Evolutionary conservation across 1,140 invertebrate species (phyloP).

Genomic region (Sitodiplosis mosellana): DNA sequence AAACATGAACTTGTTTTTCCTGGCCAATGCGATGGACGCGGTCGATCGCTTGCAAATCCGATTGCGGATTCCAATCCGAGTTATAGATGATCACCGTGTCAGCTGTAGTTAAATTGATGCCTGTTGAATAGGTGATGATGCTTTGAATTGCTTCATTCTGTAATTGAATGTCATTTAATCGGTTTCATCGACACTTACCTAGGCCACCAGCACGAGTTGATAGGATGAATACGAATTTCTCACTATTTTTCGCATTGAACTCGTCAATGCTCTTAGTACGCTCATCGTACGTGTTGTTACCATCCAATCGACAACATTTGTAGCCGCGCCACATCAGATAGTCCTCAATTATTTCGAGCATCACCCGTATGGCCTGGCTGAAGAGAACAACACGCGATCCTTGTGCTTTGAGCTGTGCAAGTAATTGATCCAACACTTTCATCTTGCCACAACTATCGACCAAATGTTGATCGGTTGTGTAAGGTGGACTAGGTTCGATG

Average conservation of each 20-base stretch:
- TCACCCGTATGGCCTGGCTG: conserved; percentile 78
- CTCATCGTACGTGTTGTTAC: conserved; percentile 56
- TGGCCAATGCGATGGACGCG: conserved; percentile 87
- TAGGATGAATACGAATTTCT: conserved; percentile 77
- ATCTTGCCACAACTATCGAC: conserved; percentile 85
- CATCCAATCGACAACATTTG: conserved; percentile 82
- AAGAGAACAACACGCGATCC: conserved; percentile 78
- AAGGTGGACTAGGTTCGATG: conserved; percentile 28
- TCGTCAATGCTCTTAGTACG: conserved; percentile 66
- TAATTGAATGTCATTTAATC: background rate
- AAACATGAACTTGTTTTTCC: conserved; percentile 68
- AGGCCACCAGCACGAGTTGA: conserved; percentile 91
- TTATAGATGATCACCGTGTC: conserved; percentile 92
- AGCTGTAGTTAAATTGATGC: conserved; percentile 83
- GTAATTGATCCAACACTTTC: conserved; percentile 74
- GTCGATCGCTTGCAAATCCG: conserved; percentile 75
- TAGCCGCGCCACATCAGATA: conserved; percentile 58
- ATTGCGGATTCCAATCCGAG: conserved; percentile 91
- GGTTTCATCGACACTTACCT: conserved; percentile 37
- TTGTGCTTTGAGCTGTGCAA: conserved; percentile 86
- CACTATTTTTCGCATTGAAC: conserved; percentile 61
- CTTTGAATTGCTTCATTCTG: background rate
- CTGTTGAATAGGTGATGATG: background rate
- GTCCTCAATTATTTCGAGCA: conserved; percentile 75
- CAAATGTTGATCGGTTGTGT: conserved; percentile 40